Conservation (phyloP, 2,113 vertebrate species). For the Sander lucioperca region DNA sequence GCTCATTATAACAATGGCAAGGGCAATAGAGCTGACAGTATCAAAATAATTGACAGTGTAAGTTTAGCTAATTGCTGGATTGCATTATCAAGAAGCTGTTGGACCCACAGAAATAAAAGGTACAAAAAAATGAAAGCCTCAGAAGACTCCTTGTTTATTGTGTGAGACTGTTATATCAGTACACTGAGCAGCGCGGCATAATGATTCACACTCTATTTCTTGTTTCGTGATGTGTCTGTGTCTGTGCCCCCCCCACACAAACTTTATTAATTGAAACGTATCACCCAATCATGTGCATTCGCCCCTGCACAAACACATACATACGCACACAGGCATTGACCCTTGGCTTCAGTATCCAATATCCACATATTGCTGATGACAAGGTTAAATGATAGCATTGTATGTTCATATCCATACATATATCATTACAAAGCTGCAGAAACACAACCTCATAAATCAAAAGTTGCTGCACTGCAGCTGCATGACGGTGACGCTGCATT, state of each 20-base stretch:
- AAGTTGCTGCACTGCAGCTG: slow-evolving; percentile 60
- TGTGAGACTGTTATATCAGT: slow-evolving; percentile 1
- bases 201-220: slow-evolving; percentile 53
- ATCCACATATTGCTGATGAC: slow-evolving; percentile 67
- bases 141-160: slow-evolving; percentile 20
- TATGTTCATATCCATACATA: slow-evolving; percentile 45
- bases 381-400: slow-evolving; percentile 64
- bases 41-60: slow-evolving; percentile 17
- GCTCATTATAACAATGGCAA: not conserved
- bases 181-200: slow-evolving; percentile 7
- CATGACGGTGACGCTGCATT: slow-evolving; percentile 32
- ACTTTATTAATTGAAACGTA: slow-evolving; percentile 46
- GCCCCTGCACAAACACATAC: slow-evolving; percentile 9
- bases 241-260: slow-evolving; percentile 1
- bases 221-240: slow-evolving; percentile 32
- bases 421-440: slow-evolving; percentile 56
- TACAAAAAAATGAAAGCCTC: slow-evolving; percentile 5
- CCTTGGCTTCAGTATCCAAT: slow-evolving; percentile 44
- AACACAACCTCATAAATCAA: slow-evolving; percentile 57
- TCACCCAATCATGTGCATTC: slow-evolving; percentile 28
- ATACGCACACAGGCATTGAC: slow-evolving; percentile 21
- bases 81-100: slow-evolving; percentile 12
- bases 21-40: not conserved
- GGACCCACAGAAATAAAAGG: not conserved
- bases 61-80: slow-evolving; percentile 22